Evolutionary conservation across 2,888 invertebrate species (phyloP).

Genomic region (Drosophila rellima): DNA sequence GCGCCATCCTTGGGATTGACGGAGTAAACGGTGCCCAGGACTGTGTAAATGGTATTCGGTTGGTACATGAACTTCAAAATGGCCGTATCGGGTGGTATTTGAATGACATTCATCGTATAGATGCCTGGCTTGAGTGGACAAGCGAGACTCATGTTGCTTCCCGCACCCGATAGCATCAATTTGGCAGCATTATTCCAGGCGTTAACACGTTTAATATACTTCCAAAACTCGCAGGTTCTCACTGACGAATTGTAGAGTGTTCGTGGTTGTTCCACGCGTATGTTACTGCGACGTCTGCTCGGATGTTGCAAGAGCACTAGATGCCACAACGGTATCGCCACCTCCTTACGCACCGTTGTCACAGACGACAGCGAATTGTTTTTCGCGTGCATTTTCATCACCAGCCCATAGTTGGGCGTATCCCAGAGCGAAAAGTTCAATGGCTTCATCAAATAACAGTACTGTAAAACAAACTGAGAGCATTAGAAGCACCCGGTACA

Average conservation of each 20-base stretch:
- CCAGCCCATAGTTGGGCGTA: constrained; percentile 67
- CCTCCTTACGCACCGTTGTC: constrained; percentile 65
- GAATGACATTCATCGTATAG: constrained; percentile 71
- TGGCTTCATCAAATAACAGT: constrained; percentile 76
- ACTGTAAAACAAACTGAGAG: constrained; percentile 32
- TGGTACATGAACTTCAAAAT: constrained; percentile 78
- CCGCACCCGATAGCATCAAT: constrained; percentile 59
- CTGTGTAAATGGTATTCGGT: constrained; percentile 71
- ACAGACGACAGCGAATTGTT: constrained; percentile 75
- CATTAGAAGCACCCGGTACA: neutral
- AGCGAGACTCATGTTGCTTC: constrained; percentile 74
- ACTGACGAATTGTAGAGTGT: constrained; percentile 69
- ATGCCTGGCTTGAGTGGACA: constrained; percentile 75
- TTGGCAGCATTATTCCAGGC: constrained; percentile 71
- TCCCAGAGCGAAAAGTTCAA: constrained; percentile 53
- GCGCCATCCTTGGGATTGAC: constrained; percentile 54
- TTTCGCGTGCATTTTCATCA: constrained; percentile 47
- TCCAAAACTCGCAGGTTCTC: constrained; percentile 77
- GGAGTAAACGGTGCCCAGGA: constrained; percentile 69
- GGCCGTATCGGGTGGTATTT: constrained; percentile 74
- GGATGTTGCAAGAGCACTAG: constrained; percentile 67
- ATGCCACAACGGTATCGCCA: constrained; percentile 76
- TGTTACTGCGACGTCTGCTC: constrained; percentile 14
- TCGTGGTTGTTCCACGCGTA: constrained; percentile 44
- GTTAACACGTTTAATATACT: constrained; percentile 66